These are phyloP conservation scores for Intellagama lesueurii DNA, from an alignment of 2,797 vertebrate genomes.

Conservation along the genomic window DNA sequence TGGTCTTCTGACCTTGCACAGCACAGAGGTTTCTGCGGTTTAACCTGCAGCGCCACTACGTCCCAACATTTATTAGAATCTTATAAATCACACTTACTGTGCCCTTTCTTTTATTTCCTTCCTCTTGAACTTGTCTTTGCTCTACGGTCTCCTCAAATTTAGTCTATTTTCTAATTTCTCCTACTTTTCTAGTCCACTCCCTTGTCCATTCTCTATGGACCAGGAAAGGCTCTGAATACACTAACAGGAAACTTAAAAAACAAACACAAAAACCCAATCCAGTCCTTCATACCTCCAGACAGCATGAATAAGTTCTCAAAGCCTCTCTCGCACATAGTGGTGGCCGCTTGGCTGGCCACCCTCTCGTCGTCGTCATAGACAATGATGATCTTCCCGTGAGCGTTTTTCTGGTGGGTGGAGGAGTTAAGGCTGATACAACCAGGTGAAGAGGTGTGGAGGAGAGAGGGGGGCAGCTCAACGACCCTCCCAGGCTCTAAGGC, in stretches of 20 bases:
- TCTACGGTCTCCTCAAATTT: too few relatives aligned
- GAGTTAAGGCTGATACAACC: slow-evolving; percentile 74
- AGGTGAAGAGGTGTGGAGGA: neutral
- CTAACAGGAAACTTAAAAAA: neutral
- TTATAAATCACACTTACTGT: too few relatives aligned
- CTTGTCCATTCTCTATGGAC: too few relatives aligned
- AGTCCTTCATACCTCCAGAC: slow-evolving; percentile 86
- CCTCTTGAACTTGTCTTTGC: too few relatives aligned
- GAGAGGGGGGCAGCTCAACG: neutral
- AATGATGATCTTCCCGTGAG: slow-evolving; percentile 91
- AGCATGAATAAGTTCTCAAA: slow-evolving; percentile 97
- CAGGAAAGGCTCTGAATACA: neutral
- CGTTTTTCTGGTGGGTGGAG: slow-evolving; percentile 85
- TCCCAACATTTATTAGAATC: too few relatives aligned
- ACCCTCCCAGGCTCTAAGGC: neutral
- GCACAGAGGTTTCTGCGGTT: too few relatives aligned
- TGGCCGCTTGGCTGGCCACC: slow-evolving; percentile 90
- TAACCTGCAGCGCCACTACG: too few relatives aligned
- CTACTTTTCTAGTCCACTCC: too few relatives aligned
- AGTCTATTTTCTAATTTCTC: too few relatives aligned
- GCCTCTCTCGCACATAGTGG: slow-evolving; percentile 93
- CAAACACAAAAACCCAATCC: neutral
- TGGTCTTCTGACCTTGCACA: too few relatives aligned
- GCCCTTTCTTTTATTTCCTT: too few relatives aligned
- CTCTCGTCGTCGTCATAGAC: slow-evolving; percentile 94